Percentiles rank a stretch among this genome's conserved stretches.
phyloP scores from a whole-genome alignment of 2,113 vertebrate genomes.

The Archilochus colubris region DNA sequence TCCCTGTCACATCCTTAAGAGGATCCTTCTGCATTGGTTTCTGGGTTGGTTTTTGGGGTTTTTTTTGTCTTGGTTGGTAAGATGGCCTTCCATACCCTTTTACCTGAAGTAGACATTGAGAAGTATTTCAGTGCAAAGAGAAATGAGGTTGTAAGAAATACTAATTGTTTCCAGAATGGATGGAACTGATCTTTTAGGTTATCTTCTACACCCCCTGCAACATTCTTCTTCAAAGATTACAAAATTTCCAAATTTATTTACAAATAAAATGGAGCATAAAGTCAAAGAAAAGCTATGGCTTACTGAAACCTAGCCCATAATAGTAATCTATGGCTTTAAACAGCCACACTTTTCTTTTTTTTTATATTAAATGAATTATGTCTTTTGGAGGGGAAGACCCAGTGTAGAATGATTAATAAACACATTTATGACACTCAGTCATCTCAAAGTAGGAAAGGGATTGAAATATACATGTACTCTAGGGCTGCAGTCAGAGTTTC shows the following conservation, averaged over 20 bases:
- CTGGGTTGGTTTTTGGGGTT: background rate
- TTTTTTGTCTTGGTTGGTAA: background rate
- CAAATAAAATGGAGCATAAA: background rate
- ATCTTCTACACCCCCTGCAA: rapidly evolving
- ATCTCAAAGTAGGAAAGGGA: background rate
- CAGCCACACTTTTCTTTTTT: background rate
- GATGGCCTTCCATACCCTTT: background rate
- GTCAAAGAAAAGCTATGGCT: background rate
- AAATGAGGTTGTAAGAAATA: background rate
- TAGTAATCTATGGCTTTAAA: background rate
- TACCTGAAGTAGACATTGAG: background rate
- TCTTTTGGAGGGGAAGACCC: background rate
- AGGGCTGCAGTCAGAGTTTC: background rate
- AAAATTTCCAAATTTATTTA: too few relatives aligned
- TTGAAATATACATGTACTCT: background rate
- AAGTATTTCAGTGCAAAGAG: background rate
- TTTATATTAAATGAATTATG: background rate
- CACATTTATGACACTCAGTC: background rate
- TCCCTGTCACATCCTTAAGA: background rate
- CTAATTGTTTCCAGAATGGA: background rate
- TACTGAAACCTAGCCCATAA: background rate
- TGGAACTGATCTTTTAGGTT: background rate
- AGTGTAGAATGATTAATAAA: background rate
- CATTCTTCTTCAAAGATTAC: background rate
- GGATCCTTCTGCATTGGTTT: background rate